Evolutionary conservation across 2,888 invertebrate genomes (phyloP).

Genomic region (Kuschelorhynchus macadamiae): DNA sequence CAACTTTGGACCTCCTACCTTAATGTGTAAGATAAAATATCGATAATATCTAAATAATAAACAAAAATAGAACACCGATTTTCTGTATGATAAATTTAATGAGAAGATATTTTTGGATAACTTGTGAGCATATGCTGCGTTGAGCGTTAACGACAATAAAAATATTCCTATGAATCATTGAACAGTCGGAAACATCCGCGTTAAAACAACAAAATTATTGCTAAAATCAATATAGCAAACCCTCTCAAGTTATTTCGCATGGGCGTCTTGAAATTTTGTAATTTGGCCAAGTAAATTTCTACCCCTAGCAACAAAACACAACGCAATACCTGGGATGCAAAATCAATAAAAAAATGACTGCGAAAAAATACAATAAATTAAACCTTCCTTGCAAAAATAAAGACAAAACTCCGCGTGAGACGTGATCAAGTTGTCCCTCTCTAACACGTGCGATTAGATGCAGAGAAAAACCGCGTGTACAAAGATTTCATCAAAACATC

Average conservation of each 20-base stretch:
- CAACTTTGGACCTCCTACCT: too few relatives aligned
- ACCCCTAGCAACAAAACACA: slow-evolving; percentile 44
- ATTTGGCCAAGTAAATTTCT: slow-evolving; percentile 5
- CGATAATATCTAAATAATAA: too few relatives aligned
- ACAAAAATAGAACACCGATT: too few relatives aligned
- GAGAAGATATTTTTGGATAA: slow-evolving; percentile 38
- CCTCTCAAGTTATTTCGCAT: slow-evolving; percentile 3
- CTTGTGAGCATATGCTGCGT: background rate
- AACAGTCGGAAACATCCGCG: slow-evolving; percentile 14
- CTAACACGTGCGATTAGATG: slow-evolving; percentile 22
- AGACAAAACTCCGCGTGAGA: slow-evolving; percentile 37
- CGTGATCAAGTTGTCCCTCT: slow-evolving; percentile 48
- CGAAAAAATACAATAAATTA: slow-evolving; percentile 41
- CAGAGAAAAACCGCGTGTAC: slow-evolving; percentile 40
- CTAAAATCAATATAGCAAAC: slow-evolving; percentile 42
- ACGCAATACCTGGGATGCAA: slow-evolving; percentile 33
- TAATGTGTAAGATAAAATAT: too few relatives aligned
- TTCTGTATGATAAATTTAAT: too few relatives aligned
- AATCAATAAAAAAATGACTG: slow-evolving; percentile 33
- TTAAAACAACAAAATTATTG: slow-evolving; percentile 39
- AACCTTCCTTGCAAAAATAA: slow-evolving; percentile 31
- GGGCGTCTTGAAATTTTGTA: slow-evolving; percentile 13
- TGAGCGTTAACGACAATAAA: slow-evolving; percentile 35
- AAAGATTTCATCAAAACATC: slow-evolving; percentile 52
- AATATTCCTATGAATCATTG: slow-evolving; percentile 43